Base-by-base conservation (phyloP, 2,888 invertebrate genomes). In the Caenorhabditis sp. region DNA sequence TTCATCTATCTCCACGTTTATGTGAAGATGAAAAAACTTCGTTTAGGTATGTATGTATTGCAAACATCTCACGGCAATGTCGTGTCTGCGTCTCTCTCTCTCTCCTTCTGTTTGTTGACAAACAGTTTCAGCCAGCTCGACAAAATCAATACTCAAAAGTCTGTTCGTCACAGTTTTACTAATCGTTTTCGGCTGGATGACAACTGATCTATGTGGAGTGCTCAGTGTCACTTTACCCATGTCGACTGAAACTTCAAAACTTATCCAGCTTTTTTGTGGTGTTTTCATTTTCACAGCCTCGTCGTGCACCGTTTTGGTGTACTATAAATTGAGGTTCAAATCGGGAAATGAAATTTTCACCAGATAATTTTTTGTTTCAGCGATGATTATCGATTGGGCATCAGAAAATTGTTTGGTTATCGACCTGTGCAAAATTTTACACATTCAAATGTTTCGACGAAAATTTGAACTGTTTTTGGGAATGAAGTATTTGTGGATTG, bases 221-320 rank as follows among this genome's bases (percentile, higher is more conserved):
- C 31, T 72, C 0, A 62, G 67, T 19, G 64, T 72, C 19, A 57
- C 59, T 4, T 23, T 72, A 8, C 67, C 67, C 17, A 72, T 72
- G 72, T 61, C 67, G 58, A 27, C 37, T 4, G 21, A 62, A 19
- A 24, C 67, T 4, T 64, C 67, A 0, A 61, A 58, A n/a, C 64
- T 67, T 64, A 65, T 73, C 21, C 65, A 65, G 49, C 49, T 68
- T 23, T 73, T 62, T 31, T 68, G 68, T 51, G 68, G 73, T 26
- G 65, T 63, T 3, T 73, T 73, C 23, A 68, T 68, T 36, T 68
- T 68, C 55, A 65, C 73, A 17, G 50, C 64, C 0, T 64, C 64
- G 1, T 61, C 65, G n/a, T 73, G 64, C 24, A 73, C 68, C n/a
- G 68, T 63, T 8, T 31, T 73, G 49, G 73, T 73, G 3, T 68